A percentile compares a stretch with the other conserved stretches of the same genome.
Evolutionary conservation across 2,797 vertebrate genomes (phyloP).

Genomic region (Sebastes taczanowskii): DNA sequence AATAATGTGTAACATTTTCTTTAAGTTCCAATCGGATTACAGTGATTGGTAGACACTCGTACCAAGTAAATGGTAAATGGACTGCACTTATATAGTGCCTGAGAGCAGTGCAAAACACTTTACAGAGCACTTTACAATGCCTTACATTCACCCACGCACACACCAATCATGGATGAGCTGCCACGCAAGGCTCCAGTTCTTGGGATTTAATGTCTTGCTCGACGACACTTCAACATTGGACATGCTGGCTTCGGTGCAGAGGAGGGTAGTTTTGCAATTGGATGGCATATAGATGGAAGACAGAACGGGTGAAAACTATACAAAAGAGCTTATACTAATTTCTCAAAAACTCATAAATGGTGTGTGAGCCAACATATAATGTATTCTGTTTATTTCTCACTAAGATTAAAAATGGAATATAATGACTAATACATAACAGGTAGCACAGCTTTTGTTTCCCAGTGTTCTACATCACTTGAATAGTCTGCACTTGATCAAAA

Average conservation of each 20-base stretch:
- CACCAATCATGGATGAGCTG: neutral
- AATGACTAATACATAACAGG: constrained; percentile 8
- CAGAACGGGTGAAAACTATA: neutral
- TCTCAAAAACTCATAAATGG: neutral
- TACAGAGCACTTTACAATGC: constrained; percentile 30
- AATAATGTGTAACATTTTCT: constrained; percentile 28
- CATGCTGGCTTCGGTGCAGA: neutral
- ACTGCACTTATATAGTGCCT: constrained; percentile 42
- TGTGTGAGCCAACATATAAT: constrained; percentile 8
- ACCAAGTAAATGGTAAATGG: constrained; percentile 37
- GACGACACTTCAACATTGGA: neutral
- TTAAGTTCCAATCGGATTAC: constrained; percentile 11
- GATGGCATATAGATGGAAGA: neutral
- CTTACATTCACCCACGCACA: constrained; percentile 2
- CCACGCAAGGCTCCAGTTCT: neutral
- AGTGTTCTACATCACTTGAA: constrained; percentile 16
- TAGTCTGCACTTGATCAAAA: constrained; percentile 23
- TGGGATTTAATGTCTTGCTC: neutral
- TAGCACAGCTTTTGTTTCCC: constrained; percentile 2
- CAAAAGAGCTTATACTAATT: neutral
- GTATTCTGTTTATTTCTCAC: constrained; percentile 7
- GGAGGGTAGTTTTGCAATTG: neutral
- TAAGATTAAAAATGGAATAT: constrained; percentile 10
- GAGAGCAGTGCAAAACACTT: constrained; percentile 38
- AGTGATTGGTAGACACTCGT: constrained; percentile 34